Evolutionary conservation across 2,888 invertebrate species (phyloP), one percentile per base, ranked within the genome.

Genomic region (Drosophila robusta): DNA sequence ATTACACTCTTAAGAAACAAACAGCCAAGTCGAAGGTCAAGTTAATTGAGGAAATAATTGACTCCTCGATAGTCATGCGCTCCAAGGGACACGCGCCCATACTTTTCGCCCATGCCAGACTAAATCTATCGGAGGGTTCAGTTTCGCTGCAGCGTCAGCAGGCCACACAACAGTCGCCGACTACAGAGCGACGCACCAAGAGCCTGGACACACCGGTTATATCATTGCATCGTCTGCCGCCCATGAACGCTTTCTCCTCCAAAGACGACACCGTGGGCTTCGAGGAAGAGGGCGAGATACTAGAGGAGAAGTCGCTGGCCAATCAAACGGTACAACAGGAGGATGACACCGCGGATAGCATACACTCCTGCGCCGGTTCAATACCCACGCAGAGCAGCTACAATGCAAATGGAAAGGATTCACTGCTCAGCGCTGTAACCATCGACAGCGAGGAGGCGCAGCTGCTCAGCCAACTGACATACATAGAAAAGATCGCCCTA

Each of bases 221-320:
- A 86, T 95, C 96, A 18, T 92, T 97, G 32, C 96, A 95, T 91
- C 94, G 95, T 85, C 92, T 97, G 42, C 97, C 97, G 14, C 95
- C 96, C 7, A 95, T 96, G 91, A 96, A 97, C 91, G 96, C 97
- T 0, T 97, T 97, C 90, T 97, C 97, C 2, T 96, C 97, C 24
- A 97, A 97, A 92, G 97, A 97, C 90, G 97, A 97, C 90, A 97
- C 97, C 0, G 95, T 97, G 0, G 97, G 95, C 80, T 94, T 94
- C 65, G 96, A 96, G 75, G 95, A 95, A 90, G 94, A 94, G 90
- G 94, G 93, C 0, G 94, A 94, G 81, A 93, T 94, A 70, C 91
- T 94, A 2, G 94, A 94, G 90, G 94, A 94, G 68, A 95, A 95
- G 85, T 91, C 93, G 0, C 88, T 94, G n/a, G 81, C 86, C 11